Conservation (phyloP, 2,797 vertebrate genomes). For the Chanos chanos region DNA sequence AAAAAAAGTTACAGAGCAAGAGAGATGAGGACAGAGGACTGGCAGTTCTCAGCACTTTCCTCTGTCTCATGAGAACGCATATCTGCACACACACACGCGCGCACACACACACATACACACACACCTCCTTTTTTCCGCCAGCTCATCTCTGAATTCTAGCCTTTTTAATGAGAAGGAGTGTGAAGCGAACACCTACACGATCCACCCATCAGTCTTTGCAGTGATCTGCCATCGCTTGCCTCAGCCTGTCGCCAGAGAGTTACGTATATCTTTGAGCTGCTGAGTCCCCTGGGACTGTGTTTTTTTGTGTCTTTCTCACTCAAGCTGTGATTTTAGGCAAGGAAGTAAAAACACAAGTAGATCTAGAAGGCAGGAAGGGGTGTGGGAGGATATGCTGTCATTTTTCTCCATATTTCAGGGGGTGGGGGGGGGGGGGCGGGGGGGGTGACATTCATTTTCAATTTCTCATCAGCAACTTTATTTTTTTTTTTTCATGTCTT, state of each 20-base stretch:
- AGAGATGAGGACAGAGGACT: constrained; percentile 21
- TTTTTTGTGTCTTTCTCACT: not conserved
- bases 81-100: not conserved
- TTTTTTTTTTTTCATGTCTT: too few species aligned
- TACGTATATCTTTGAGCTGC: constrained; percentile 34
- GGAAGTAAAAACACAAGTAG: constrained; percentile 9
- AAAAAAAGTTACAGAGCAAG: not conserved
- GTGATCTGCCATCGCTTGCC: constrained; percentile 51
- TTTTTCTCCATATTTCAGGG: constrained; percentile 27
- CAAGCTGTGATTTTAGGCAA: constrained; percentile 21
- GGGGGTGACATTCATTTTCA: too few species aligned
- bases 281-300: constrained; percentile 4
- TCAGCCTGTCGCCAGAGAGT: constrained; percentile 57
- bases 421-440: constrained; percentile 18
- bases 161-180: constrained; percentile 47
- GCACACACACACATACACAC: constrained; percentile 12
- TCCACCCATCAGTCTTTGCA: constrained; percentile 50
- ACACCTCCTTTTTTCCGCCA: not conserved
- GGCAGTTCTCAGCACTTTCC: constrained; percentile 21
- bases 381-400: not conserved
- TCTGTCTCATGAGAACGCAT: not conserved
- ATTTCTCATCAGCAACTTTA: too few species aligned
- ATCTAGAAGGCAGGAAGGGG: constrained; percentile 9
- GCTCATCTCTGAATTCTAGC: constrained; percentile 15
- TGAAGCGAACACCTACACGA: constrained; percentile 42